phyloP scores from a whole-genome alignment of 2,888 invertebrate species.

The Tetanocera ferruginea region DNA sequence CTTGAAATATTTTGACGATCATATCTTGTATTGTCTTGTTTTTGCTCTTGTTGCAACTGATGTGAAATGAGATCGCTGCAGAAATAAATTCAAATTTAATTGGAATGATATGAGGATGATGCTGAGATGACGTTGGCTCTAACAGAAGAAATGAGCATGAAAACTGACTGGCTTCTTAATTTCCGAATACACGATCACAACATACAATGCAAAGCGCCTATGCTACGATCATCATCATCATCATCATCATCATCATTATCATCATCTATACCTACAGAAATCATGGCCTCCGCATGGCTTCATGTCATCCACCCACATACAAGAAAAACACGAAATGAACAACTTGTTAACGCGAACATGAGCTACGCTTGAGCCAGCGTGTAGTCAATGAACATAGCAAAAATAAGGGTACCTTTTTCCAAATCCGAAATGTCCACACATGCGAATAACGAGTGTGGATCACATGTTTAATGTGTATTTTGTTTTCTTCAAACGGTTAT shows the following conservation, averaged over 20 bases:
- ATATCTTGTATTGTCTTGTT: background rate
- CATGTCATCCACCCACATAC: constrained; percentile 62
- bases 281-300: constrained; percentile 45
- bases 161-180: constrained; percentile 67
- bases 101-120: constrained; percentile 63
- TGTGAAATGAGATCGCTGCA: constrained; percentile 53
- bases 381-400: constrained; percentile 37
- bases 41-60: constrained; percentile 39
- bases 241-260: constrained; percentile 43
- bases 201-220: constrained; percentile 49
- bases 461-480: too few species aligned
- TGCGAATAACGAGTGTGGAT: too few species aligned
- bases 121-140: constrained; percentile 10
- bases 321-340: constrained; percentile 55
- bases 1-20: background rate
- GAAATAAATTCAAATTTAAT: constrained; percentile 70
- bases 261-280: constrained; percentile 51
- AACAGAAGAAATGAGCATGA: constrained; percentile 31
- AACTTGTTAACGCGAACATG: constrained; percentile 67
- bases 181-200: constrained; percentile 58
- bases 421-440: too few species aligned
- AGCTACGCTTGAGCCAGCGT: constrained; percentile 56
- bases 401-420: background rate
- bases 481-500: too few species aligned
- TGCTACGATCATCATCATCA: constrained; percentile 31